Percentiles rank a stretch among this genome's conserved stretches.
Evolutionary conservation across 2,113 vertebrate species (phyloP).

Genomic region (Micromys minutus): DNA sequence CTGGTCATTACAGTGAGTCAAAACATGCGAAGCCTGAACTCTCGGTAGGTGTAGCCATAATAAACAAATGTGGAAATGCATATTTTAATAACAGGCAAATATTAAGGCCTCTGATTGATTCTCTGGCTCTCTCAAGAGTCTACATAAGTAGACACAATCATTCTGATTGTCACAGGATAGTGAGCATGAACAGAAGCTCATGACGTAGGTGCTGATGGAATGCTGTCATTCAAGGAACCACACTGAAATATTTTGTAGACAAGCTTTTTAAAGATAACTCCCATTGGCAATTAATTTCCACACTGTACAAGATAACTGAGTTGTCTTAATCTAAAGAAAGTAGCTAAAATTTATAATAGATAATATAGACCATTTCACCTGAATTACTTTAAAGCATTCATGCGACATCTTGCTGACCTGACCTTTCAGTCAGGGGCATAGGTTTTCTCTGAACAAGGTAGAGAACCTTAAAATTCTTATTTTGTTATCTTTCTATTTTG

Average conservation of each 20-base stretch:
- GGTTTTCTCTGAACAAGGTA: background rate
- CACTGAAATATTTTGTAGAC: background rate
- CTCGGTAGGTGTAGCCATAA: background rate
- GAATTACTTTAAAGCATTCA: constrained; percentile 18
- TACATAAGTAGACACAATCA: background rate
- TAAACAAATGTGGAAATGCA: background rate
- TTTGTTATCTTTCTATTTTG: background rate
- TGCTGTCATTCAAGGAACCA: background rate
- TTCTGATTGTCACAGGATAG: background rate
- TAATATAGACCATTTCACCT: constrained; percentile 14
- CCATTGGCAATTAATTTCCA: background rate
- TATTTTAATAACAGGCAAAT: constrained; percentile 21
- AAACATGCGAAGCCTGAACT: background rate
- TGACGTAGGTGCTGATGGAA: background rate
- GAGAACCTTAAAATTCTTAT: background rate
- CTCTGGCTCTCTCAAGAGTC: background rate
- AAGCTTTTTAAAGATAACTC: background rate
- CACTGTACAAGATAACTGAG: constrained; percentile 6
- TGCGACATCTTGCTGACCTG: background rate
- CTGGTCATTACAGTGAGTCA: background rate
- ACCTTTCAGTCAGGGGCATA: background rate
- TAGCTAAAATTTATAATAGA: background rate
- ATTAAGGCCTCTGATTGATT: background rate
- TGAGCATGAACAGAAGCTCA: background rate
- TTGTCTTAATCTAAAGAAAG: constrained; percentile 14